Evolutionary conservation across 1,140 invertebrate species (phyloP).

Genomic region (Tetraneura akinire): DNA sequence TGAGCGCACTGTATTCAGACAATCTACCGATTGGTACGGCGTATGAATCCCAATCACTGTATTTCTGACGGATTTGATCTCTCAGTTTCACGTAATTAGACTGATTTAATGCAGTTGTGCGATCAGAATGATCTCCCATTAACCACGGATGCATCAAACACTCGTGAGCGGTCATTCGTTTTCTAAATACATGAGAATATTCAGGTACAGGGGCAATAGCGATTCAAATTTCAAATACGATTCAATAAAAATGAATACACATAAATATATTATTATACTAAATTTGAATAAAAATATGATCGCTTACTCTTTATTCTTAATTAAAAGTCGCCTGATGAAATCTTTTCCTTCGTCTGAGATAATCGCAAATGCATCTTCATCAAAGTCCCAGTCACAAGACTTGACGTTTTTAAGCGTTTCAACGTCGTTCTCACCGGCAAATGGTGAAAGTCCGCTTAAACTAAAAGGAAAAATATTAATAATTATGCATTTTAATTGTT

Average conservation of each 20-base stretch:
- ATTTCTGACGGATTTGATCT: constrained; percentile 81
- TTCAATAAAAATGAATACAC: no score
- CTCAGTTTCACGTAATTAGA: constrained; percentile 83
- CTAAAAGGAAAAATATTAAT: constrained; percentile 61
- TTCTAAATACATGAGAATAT: constrained; percentile 62
- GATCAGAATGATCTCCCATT: constrained; percentile 75
- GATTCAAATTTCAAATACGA: no score
- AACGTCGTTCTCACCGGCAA: constrained; percentile 97
- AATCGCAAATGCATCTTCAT: constrained; percentile 86
- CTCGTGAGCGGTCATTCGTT: constrained; percentile 97
- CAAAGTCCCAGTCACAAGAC: constrained; percentile 98
- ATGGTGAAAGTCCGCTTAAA: constrained; percentile 95
- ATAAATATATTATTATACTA: no score
- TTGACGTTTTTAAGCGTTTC: constrained; percentile 98
- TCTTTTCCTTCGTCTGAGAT: constrained; percentile 97
- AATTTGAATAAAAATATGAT: not conserved
- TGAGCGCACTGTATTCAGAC: constrained; percentile 95
- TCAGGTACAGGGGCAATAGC: no score
- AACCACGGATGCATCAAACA: constrained; percentile 95
- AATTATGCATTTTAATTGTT: not conserved
- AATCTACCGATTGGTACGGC: constrained; percentile 91
- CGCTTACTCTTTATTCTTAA: constrained; percentile 91
- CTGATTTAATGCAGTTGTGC: constrained; percentile 75
- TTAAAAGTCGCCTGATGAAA: constrained; percentile 89
- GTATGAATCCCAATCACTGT: constrained; percentile 90